These are phyloP conservation scores for Ornithoptera alexandrae DNA, from an alignment of 2,888 invertebrate genomes.

Conservation along the genomic window DNA sequence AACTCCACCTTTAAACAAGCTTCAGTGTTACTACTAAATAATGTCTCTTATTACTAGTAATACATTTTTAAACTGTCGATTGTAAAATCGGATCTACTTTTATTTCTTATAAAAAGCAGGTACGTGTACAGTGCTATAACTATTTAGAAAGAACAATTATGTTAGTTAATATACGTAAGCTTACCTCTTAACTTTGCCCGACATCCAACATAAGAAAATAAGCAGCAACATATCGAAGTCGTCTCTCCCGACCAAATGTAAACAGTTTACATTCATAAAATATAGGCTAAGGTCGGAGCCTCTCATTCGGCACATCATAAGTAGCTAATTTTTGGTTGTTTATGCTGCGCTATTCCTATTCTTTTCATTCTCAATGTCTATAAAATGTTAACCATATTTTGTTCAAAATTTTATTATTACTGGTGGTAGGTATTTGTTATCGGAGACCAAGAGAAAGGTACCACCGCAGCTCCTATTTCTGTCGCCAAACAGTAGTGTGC, in stretches of 20 bases:
- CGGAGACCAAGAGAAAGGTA: too few relatives aligned
- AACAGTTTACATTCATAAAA: constrained; percentile 52
- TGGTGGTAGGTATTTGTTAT: too few relatives aligned
- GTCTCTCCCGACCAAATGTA: constrained; percentile 46
- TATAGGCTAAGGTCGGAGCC: constrained; percentile 50
- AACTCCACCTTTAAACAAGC: background rate
- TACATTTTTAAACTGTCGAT: background rate
- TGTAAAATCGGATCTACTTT: background rate
- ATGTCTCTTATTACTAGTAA: background rate
- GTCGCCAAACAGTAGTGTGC: too few relatives aligned
- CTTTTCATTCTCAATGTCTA: background rate
- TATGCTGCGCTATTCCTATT: background rate
- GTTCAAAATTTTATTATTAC: too few relatives aligned
- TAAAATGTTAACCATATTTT: background rate
- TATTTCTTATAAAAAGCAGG: background rate
- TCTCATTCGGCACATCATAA: constrained; percentile 29
- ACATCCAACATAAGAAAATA: constrained; percentile 30
- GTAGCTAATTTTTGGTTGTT: constrained; percentile 19
- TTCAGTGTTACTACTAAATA: too few relatives aligned
- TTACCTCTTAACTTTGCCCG: constrained; percentile 17
- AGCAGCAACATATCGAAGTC: constrained; percentile 40
- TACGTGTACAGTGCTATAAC: background rate
- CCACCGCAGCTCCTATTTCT: too few relatives aligned
- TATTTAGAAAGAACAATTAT: background rate
- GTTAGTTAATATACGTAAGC: constrained; percentile 13